phyloP scores from a whole-genome alignment of 2,797 vertebrate genomes.

The Glossophaga mutica region DNA sequence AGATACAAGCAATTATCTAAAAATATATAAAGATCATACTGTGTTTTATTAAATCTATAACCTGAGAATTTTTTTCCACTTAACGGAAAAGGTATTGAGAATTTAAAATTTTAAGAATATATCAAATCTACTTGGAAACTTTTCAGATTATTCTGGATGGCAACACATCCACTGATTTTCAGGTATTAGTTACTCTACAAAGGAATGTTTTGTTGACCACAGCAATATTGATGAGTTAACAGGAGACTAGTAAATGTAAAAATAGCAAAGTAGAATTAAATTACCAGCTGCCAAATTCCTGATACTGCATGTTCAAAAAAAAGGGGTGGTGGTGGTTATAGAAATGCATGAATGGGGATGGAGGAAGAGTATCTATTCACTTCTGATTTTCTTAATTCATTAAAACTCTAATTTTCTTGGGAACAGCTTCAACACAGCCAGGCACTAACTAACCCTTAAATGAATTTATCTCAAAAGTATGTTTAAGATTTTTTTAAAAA shows the following conservation, averaged over 20 bases:
- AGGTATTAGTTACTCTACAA: neutral
- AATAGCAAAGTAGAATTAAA: constrained; percentile 16
- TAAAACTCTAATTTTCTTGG: neutral
- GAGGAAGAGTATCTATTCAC: neutral
- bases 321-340: neutral
- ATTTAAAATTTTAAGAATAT: neutral
- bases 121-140: neutral
- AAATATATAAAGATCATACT: neutral
- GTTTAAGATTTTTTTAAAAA: too few species aligned
- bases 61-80: neutral
- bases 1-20: neutral
- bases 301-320: neutral
- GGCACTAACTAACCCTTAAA: neutral
- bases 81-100: neutral
- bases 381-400: constrained; percentile 13
- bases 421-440: neutral
- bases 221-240: neutral
- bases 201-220: neutral
- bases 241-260: neutral
- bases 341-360: neutral
- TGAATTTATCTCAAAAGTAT: neutral
- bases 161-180: neutral
- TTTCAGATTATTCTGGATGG: neutral
- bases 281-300: neutral
- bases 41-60: neutral